Percentiles rank a stretch among this genome's conserved stretches.
Conservation (phyloP, 2,797 vertebrate genomes). For the Hafferia zeledoni region DNA sequence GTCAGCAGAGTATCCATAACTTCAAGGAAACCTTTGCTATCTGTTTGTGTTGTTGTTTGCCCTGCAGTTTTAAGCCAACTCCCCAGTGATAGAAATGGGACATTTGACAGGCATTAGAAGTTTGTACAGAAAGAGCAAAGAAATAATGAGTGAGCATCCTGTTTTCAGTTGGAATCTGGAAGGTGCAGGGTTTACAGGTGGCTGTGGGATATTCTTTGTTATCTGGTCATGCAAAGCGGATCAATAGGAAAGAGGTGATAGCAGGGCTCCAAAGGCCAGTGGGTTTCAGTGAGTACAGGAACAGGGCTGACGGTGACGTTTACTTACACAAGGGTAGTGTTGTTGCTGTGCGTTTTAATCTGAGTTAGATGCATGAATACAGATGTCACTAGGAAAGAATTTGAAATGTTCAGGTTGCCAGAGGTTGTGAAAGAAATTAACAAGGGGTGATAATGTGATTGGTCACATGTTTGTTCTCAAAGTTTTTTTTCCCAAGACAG, state of each 20-base stretch:
- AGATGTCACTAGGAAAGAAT: constrained; percentile 54
- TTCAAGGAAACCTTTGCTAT: background rate
- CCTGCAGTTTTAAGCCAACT: background rate
- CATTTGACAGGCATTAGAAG: background rate
- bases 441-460: constrained; percentile 41
- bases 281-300: background rate
- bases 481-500: constrained; percentile 31
- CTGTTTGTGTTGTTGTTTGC: background rate
- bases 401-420: constrained; percentile 31
- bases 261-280: background rate
- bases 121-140: background rate
- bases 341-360: background rate
- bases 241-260: background rate
- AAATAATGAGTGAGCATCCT: background rate
- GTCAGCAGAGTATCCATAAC: accelerated
- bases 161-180: background rate
- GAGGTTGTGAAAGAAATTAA: constrained; percentile 48
- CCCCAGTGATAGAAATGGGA: background rate
- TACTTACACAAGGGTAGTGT: background rate
- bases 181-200: background rate
- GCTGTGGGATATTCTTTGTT: background rate
- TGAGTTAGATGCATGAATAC: background rate
- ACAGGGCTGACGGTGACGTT: background rate
- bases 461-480: constrained; percentile 29
- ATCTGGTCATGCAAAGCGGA: background rate